These are phyloP conservation scores for Camponotus pennsylvanicus DNA, from an alignment of 1,140 invertebrate species.

Conservation along the genomic window DNA sequence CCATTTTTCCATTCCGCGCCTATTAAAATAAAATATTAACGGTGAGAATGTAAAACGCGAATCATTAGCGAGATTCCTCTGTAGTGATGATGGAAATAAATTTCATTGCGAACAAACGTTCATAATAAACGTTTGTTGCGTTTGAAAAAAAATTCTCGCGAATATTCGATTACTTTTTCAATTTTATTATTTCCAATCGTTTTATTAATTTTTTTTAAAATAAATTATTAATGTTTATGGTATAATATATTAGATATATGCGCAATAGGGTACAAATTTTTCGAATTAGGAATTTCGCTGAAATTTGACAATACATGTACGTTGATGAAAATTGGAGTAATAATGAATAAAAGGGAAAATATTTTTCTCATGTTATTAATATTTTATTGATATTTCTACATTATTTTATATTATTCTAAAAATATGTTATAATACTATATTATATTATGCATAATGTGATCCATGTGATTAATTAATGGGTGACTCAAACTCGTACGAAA, in stretches of 20 bases:
- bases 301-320: background rate
- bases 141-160: background rate
- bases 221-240: conserved; percentile 23
- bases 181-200: conserved; percentile 28
- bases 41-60: conserved; percentile 23
- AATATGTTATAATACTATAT: conserved; percentile 17
- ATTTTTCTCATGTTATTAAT: background rate
- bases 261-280: conserved; percentile 3
- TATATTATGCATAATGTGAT: background rate
- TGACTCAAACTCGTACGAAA: too few species aligned
- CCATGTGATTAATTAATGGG: background rate
- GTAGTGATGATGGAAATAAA: conserved; percentile 60
- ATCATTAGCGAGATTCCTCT: conserved; percentile 59
- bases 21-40: conserved; percentile 65
- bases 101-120: conserved; percentile 21
- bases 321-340: conserved; percentile 4
- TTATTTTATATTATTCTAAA: background rate
- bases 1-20: conserved; percentile 58
- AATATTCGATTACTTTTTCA: conserved; percentile 51
- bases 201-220: background rate
- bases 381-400: conserved; percentile 14
- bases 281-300: background rate
- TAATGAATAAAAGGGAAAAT: conserved; percentile 6
- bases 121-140: conserved; percentile 52
- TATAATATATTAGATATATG: background rate